Base-by-base conservation (phyloP, 2,888 invertebrate genomes). In the Trisateles emortualis region DNA sequence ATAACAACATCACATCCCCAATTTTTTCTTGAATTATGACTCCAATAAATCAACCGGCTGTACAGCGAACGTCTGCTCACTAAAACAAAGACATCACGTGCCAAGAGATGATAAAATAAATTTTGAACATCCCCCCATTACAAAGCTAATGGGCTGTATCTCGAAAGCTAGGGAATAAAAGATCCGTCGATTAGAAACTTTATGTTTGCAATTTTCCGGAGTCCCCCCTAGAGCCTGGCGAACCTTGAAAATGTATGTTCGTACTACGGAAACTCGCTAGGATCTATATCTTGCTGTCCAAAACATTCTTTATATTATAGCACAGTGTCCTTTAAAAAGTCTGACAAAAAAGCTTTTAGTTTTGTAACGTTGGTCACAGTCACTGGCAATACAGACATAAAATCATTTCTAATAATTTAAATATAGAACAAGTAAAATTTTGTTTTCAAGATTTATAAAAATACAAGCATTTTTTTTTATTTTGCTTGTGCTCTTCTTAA, bases 171-270 rank as follows among this genome's bases (percentile, higher is more conserved):
- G 86, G 86, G 89, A 91, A 91, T 91, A 92, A 92, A 91, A 92
- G 90, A 90, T 90, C 84, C 88, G 90, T 90, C 92, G 92, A 92
- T 92, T 91, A 92, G 86, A 92, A 92, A 92, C 86, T 92, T 92
- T 92, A 92, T 92, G 92, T 88, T 91, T 89, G 90, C 89, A 90
- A 91, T 91, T 88, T 89, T 86, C 87, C 82, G 76, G 78, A 79
- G 74, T 61, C 79, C 81, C 72, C n/a, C 81, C 72, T 45, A 64
- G 73, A 76, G 76, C 52, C 76, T 75, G 72, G 73, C 66, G 73
- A 74, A 76, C 76, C 77, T 79, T 83, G 72, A 74, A 76, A 62
- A 74, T 74, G 58, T 61, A 57, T 68, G 76, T 81, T 66, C 72
- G 62, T 62, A 74, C 59, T 64, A 64, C 39, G 52, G 61, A 53